Conservation (phyloP, 2,888 invertebrate species). For the Megaustenia siamemsis region DNA sequence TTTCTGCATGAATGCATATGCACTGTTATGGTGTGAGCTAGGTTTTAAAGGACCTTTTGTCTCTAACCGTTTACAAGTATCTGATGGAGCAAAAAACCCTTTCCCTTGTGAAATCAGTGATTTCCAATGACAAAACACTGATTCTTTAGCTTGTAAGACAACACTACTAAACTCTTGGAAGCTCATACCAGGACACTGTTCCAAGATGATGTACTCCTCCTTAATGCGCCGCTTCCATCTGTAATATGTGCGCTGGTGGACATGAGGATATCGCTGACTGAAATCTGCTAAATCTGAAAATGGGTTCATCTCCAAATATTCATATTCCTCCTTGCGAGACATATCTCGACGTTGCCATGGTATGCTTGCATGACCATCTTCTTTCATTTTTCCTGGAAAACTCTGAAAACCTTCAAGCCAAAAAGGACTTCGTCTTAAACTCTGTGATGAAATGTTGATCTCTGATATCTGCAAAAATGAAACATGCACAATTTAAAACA, state of each 20-base stretch:
- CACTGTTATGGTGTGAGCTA: slow-evolving; percentile 20
- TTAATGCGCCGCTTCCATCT: slow-evolving; percentile 62
- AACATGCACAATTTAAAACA: too few relatives aligned
- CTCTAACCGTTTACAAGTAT: slow-evolving; percentile 49
- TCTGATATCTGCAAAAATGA: slow-evolving; percentile 43
- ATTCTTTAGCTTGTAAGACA: slow-evolving; percentile 59
- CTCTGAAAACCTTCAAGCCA: slow-evolving; percentile 9
- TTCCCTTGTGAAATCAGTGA: slow-evolving; percentile 57
- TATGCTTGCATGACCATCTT: slow-evolving; percentile 44
- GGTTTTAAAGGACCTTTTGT: slow-evolving; percentile 33
- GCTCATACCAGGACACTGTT: slow-evolving; percentile 58
- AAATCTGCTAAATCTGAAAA: slow-evolving; percentile 61
- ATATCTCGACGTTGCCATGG: slow-evolving; percentile 59
- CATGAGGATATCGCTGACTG: slow-evolving; percentile 57
- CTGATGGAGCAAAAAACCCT: slow-evolving; percentile 56
- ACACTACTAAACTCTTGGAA: slow-evolving; percentile 58
- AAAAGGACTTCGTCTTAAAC: slow-evolving; percentile 32
- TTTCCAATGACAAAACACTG: slow-evolving; percentile 59
- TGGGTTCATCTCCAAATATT: slow-evolving; percentile 60
- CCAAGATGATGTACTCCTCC: slow-evolving; percentile 62
- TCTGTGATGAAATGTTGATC: not conserved
- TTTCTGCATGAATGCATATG: slow-evolving; percentile 56
- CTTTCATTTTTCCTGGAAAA: slow-evolving; percentile 26
- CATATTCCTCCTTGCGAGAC: slow-evolving; percentile 61
- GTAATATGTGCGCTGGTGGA: slow-evolving; percentile 62